Percentiles rank a stretch among this genome's conserved stretches.
phyloP scores from a whole-genome alignment of 2,888 invertebrate species.

The Diaperis boleti region DNA sequence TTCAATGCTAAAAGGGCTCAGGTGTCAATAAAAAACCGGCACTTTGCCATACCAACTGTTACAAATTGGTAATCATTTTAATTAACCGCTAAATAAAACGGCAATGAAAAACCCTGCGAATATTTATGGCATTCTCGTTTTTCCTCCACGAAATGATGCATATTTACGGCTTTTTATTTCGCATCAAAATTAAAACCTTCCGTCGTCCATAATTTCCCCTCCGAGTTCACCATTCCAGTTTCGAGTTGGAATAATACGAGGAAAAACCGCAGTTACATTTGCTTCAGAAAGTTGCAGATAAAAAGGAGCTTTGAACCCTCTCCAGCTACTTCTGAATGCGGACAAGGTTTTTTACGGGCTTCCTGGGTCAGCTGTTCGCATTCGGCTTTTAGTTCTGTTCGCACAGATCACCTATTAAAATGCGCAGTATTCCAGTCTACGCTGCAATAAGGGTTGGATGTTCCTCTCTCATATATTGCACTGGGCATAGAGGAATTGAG shows the following conservation, averaged over 20 bases:
- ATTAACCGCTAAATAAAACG: constrained; percentile 8
- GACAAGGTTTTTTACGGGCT: constrained; percentile 40
- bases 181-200: constrained; percentile 21
- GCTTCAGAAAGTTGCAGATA: constrained; percentile 24
- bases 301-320: constrained; percentile 20
- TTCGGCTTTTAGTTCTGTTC: constrained; percentile 31
- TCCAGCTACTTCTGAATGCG: constrained; percentile 4
- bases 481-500: constrained; percentile 25
- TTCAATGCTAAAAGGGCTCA: neutral
- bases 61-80: constrained; percentile 17
- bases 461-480: constrained; percentile 21
- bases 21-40: neutral
- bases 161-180: constrained; percentile 15
- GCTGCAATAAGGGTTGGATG: constrained; percentile 16
- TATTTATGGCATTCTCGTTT: constrained; percentile 4
- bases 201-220: neutral
- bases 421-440: constrained; percentile 36
- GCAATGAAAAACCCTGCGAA: constrained; percentile 3
- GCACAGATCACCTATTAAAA: constrained; percentile 43
- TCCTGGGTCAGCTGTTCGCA: constrained; percentile 36
- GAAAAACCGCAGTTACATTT: constrained; percentile 26
- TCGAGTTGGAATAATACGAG: constrained; percentile 9
- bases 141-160: constrained; percentile 7
- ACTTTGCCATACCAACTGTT: neutral
- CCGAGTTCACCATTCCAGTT: constrained; percentile 1